phyloP scores from a whole-genome alignment of 2,888 invertebrate species.

The Buathra laborator region DNA sequence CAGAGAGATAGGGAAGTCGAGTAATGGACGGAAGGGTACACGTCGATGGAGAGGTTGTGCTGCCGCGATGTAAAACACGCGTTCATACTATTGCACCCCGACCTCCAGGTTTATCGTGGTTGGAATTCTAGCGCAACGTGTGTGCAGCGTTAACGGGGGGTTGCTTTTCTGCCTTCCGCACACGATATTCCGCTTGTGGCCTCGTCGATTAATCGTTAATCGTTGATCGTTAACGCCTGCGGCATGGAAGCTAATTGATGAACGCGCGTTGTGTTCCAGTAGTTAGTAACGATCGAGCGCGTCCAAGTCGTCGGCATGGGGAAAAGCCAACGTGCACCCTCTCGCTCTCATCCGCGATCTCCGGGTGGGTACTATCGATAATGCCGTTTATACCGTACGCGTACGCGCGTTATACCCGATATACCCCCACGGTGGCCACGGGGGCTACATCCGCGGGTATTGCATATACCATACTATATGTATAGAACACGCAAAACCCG shows the following conservation, averaged over 20 bases:
- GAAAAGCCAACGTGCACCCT: not conserved
- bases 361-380: not conserved
- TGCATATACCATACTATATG: not conserved
- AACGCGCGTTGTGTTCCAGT: constrained; percentile 39
- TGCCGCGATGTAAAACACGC: constrained; percentile 59
- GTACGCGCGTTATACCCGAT: not conserved
- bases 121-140: not conserved
- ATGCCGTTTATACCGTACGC: not conserved
- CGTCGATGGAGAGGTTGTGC: constrained; percentile 35
- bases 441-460: not conserved
- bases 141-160: not conserved
- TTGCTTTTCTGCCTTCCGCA: constrained; percentile 38
- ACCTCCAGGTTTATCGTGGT: not conserved
- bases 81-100: constrained; percentile 26
- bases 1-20: constrained; percentile 15
- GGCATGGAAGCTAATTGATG: constrained; percentile 61
- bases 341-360: not conserved
- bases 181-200: constrained; percentile 33
- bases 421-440: not conserved
- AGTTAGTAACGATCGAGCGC: not conserved
- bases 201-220: constrained; percentile 67
- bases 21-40: no score
- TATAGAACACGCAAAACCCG: constrained; percentile 50
- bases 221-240: constrained; percentile 64
- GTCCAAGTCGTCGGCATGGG: not conserved